Evolutionary conservation across 2,797 vertebrate genomes (phyloP).

Genomic region (Chelmon rostratus): DNA sequence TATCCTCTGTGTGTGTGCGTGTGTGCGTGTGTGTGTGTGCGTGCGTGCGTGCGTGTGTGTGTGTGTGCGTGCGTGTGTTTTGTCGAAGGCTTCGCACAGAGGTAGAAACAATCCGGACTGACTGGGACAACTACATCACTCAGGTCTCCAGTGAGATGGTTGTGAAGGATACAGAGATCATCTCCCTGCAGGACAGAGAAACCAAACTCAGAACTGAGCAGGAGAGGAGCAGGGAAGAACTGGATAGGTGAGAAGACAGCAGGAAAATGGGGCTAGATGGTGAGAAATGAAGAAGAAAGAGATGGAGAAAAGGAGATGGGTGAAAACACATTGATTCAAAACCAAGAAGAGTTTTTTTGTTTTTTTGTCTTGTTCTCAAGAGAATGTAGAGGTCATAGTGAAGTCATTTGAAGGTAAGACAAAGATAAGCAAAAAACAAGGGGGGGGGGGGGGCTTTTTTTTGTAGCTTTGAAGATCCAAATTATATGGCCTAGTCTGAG

Average conservation of each 20-base stretch:
- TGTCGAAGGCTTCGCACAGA: constrained; percentile 81
- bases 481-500: neutral
- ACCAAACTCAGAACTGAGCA: constrained; percentile 78
- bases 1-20: constrained; percentile 9
- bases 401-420: neutral
- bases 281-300: neutral
- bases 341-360: neutral
- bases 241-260: constrained; percentile 81
- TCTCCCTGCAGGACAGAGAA: constrained; percentile 75
- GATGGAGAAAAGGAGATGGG: neutral
- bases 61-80: constrained; percentile 21
- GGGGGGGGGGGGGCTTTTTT: no score
- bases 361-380: neutral
- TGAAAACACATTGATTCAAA: neutral
- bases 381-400: neutral
- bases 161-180: constrained; percentile 84
- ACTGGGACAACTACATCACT: constrained; percentile 82
- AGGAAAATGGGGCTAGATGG: neutral
- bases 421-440: neutral
- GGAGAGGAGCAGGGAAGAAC: constrained; percentile 81
- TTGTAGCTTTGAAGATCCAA: neutral
- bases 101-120: constrained; percentile 67
- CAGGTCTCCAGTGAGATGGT: constrained; percentile 83
- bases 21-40: constrained; percentile 17
- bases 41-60: neutral